Percentiles rank a stretch among this genome's conserved stretches.
These are phyloP conservation scores for Siphlonurus alternatus DNA, from an alignment of 2,888 invertebrate species.

Conservation along the genomic window DNA sequence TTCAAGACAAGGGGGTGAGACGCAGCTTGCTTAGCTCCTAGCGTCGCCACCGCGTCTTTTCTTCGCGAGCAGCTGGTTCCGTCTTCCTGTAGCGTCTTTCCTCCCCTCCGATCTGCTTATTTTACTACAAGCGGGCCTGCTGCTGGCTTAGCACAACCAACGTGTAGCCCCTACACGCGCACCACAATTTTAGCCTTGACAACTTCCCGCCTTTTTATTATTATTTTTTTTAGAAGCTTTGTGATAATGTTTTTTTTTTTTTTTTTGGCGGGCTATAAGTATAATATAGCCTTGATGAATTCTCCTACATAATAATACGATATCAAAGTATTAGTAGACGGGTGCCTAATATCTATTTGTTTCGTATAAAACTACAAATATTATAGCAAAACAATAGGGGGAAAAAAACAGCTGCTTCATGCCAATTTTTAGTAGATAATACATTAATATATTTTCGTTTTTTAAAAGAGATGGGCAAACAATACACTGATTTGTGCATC, in stretches of 20 bases:
- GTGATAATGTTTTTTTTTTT: background rate
- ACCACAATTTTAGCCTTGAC: background rate
- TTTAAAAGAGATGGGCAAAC: no score
- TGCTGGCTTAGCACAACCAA: background rate
- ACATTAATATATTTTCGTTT: no score
- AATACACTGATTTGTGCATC: no score
- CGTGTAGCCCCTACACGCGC: background rate
- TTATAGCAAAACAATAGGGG: background rate
- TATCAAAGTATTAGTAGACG: background rate
- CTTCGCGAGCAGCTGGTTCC: no score
- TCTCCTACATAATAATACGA: background rate
- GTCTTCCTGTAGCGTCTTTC: background rate
- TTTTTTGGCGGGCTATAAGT: background rate
- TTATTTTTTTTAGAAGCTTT: background rate
- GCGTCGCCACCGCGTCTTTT: background rate
- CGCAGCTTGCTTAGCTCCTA: no score
- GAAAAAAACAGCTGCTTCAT: background rate
- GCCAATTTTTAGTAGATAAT: no score
- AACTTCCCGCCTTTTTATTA: conserved; percentile 1
- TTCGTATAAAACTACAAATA: no score
- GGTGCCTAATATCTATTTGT: background rate
- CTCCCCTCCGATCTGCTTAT: background rate
- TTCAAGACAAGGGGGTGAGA: background rate
- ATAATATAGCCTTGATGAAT: background rate
- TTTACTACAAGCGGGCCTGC: background rate